Evolutionary conservation across 2,797 vertebrate species (phyloP).

Genomic region (Urocyon cinereoargenteus): DNA sequence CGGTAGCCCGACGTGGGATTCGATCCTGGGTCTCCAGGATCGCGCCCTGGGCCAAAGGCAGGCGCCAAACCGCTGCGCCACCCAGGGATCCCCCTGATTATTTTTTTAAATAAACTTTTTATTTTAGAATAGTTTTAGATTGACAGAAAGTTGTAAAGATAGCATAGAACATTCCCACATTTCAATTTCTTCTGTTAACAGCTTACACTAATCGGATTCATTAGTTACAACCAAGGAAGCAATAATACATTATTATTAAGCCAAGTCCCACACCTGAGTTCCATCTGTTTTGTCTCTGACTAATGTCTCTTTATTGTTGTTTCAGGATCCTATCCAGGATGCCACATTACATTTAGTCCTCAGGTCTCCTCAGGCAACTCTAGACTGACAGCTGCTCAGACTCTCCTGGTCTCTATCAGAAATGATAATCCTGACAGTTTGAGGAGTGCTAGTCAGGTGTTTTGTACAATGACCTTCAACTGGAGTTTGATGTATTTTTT

Average conservation of each 20-base stretch:
- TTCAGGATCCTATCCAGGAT: not conserved
- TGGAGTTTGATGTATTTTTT: not conserved
- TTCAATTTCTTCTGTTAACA: not conserved
- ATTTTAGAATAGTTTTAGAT: slow-evolving; percentile 6
- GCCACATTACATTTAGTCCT: not conserved
- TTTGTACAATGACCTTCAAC: not conserved
- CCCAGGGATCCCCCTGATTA: too few relatives aligned
- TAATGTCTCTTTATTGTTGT: not conserved
- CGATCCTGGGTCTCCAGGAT: too few relatives aligned
- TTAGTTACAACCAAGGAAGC: not conserved
- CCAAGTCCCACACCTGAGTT: not conserved
- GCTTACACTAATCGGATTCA: not conserved
- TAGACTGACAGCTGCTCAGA: not conserved
- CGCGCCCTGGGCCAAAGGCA: too few relatives aligned
- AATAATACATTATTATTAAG: not conserved
- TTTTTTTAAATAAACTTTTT: not conserved
- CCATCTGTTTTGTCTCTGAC: not conserved
- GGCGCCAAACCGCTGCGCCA: too few relatives aligned
- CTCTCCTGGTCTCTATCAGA: not conserved
- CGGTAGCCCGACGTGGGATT: too few relatives aligned
- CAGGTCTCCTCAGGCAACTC: not conserved
- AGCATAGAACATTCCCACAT: not conserved
- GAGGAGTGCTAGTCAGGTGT: not conserved
- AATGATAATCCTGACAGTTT: not conserved
- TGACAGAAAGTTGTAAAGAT: not conserved